Evolutionary conservation across 2,888 invertebrate species (phyloP).

Genomic region (Drosophila eohydei): DNA sequence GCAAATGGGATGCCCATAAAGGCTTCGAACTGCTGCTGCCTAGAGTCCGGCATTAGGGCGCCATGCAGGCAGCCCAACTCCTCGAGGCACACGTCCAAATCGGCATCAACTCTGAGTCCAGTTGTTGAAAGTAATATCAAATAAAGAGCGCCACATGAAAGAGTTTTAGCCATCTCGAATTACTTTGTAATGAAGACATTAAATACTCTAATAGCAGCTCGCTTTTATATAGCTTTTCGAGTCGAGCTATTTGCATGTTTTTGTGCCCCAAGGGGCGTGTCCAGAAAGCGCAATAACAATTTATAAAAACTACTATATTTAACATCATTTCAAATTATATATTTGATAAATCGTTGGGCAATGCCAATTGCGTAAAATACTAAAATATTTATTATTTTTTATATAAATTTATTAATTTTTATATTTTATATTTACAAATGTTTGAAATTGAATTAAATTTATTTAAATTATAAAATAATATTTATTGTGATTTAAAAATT

Average conservation of each 20-base stretch:
- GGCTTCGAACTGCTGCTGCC: conserved; percentile 77
- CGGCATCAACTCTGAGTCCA: conserved; percentile 12
- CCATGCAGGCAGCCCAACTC: conserved; percentile 78
- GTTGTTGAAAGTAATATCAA: not conserved
- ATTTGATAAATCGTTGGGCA: not conserved
- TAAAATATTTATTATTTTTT: not conserved
- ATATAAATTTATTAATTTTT: too few species aligned
- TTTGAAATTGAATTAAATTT: too few species aligned
- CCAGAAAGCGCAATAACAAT: not conserved
- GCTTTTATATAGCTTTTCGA: conserved; percentile 22
- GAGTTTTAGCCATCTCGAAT: conserved; percentile 12
- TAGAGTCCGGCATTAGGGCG: conserved; percentile 68
- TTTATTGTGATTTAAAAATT: too few species aligned
- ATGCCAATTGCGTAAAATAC: not conserved
- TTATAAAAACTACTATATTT: not conserved
- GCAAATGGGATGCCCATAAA: conserved; percentile 84
- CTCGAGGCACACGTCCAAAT: conserved; percentile 70
- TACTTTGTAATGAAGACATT: not conserved
- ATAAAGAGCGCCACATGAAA: not conserved
- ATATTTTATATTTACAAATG: too few species aligned
- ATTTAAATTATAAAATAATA: too few species aligned
- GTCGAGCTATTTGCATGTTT: conserved; percentile 22
- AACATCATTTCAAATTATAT: not conserved
- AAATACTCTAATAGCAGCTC: not conserved
- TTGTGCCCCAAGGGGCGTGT: too few species aligned